phyloP scores from a whole-genome alignment of 1,140 invertebrate species.

The Nephila pilipes region DNA sequence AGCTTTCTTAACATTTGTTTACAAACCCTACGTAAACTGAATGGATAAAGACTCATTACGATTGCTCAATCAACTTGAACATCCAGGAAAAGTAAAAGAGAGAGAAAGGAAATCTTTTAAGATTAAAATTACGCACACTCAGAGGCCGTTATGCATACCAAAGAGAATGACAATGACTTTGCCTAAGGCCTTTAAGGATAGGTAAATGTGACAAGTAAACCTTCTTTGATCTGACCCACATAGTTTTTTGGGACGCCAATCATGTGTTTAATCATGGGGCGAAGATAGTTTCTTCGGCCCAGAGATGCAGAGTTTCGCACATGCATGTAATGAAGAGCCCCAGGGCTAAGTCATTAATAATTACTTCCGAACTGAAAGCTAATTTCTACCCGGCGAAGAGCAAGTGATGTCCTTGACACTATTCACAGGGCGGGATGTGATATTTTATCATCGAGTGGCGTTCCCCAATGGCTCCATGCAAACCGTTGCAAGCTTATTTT shows the following conservation, averaged over 20 bases:
- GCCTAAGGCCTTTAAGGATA: background rate
- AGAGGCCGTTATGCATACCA: constrained; percentile 13
- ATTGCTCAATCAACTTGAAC: background rate
- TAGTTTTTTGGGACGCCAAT: background rate
- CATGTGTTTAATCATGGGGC: constrained; percentile 37
- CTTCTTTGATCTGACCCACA: background rate
- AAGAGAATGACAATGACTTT: constrained; percentile 19
- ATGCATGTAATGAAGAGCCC: background rate
- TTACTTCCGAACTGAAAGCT: constrained; percentile 73
- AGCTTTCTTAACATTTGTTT: background rate
- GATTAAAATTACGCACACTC: background rate
- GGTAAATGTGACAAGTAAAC: background rate
- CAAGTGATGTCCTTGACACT: constrained; percentile 63
- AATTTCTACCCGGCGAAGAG: constrained; percentile 44
- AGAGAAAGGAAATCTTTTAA: background rate
- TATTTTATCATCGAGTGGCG: background rate
- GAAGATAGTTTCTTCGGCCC: background rate
- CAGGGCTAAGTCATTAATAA: constrained; percentile 72
- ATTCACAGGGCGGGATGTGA: constrained; percentile 57
- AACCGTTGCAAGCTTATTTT: background rate
- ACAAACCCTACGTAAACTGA: background rate
- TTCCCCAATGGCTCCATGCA: background rate
- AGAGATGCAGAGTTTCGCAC: background rate
- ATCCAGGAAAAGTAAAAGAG: background rate
- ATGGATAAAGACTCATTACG: background rate